phyloP scores from a whole-genome alignment of 2,113 vertebrate genomes.

The Clupea harengus region DNA sequence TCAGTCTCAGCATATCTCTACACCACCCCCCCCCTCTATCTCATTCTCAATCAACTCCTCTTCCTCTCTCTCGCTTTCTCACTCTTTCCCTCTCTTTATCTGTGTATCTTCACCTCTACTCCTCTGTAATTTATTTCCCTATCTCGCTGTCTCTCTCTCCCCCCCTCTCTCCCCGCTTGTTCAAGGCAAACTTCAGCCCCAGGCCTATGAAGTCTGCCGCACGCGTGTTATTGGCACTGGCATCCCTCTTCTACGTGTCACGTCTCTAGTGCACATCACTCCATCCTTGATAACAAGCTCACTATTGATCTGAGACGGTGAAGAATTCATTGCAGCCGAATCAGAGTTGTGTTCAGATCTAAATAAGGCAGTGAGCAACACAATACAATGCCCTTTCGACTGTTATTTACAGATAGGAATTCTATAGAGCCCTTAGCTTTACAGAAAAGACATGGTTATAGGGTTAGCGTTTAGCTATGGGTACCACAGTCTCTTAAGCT shows the following conservation, averaged over 20 bases:
- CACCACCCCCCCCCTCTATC: neutral
- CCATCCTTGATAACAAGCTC: conserved; percentile 5
- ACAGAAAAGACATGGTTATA: neutral
- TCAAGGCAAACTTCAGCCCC: neutral
- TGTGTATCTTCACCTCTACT: neutral
- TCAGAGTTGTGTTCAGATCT: neutral
- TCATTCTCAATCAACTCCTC: neutral
- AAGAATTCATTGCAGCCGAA: neutral
- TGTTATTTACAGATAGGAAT: neutral
- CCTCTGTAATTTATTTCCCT: neutral
- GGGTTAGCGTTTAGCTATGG: neutral
- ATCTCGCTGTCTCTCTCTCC: neutral
- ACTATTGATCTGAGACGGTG: neutral
- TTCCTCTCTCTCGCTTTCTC: neutral
- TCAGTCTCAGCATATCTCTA: neutral
- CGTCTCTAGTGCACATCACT: neutral
- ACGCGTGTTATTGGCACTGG: neutral
- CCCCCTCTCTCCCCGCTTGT: neutral
- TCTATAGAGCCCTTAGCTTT: neutral
- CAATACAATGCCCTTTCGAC: neutral
- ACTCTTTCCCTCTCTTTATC: neutral
- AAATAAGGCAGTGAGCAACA: neutral
- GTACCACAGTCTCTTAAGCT: neutral
- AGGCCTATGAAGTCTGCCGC: neutral
- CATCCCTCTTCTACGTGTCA: neutral